Percentiles rank a stretch among this genome's conserved stretches.
Conservation (phyloP, 2,113 vertebrate genomes). For the Oncorhynchus keta region DNA sequence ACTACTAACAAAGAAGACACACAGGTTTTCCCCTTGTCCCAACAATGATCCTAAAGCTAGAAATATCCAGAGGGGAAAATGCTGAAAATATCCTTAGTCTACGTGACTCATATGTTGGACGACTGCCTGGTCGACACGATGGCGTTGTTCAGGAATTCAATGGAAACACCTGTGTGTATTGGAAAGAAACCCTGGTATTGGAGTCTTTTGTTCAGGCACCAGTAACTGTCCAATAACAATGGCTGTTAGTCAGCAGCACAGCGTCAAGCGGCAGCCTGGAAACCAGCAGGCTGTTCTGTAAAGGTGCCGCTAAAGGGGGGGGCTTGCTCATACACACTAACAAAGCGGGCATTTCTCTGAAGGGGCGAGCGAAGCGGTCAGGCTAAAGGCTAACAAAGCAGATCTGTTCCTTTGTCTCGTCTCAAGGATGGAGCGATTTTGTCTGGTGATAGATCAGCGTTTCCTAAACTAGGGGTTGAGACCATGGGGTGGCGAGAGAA, state of each 20-base stretch:
- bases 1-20: not conserved
- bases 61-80: not conserved
- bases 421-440: not conserved
- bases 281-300: not conserved
- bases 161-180: not conserved
- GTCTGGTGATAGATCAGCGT: too few species aligned
- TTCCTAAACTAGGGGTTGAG: too few species aligned
- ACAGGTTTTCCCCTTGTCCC: not conserved
- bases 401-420: constrained; percentile 42
- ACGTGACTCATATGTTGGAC: not conserved
- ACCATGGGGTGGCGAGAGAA: too few species aligned
- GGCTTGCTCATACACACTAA: not conserved
- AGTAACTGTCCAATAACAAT: constrained; percentile 14
- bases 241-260: constrained; percentile 15
- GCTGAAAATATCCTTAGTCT: not conserved
- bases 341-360: not conserved
- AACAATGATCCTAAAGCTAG: not conserved
- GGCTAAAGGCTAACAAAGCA: constrained; percentile 10
- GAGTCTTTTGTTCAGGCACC: constrained; percentile 11
- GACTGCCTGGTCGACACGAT: not conserved
- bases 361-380: not conserved
- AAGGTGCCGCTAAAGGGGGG: not conserved
- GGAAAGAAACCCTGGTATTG: not conserved
- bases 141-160: not conserved
- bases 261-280: not conserved